Percentiles rank a stretch among this genome's conserved stretches.
These are phyloP conservation scores for Zosterops lateralis DNA, from an alignment of 2,113 vertebrate species.

Conservation along the genomic window DNA sequence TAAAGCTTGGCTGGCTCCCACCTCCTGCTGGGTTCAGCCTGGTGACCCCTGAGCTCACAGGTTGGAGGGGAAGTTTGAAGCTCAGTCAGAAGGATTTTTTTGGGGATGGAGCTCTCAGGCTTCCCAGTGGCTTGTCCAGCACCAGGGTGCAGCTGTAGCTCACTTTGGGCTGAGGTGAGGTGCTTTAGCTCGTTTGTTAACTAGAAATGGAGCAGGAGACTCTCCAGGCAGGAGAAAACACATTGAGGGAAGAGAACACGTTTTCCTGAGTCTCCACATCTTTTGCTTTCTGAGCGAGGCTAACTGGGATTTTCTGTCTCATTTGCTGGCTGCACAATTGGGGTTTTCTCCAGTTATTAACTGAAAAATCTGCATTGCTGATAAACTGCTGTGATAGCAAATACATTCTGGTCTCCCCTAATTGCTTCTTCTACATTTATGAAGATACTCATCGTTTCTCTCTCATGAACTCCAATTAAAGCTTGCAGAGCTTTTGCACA, in stretches of 20 bases:
- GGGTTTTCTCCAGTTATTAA: neutral
- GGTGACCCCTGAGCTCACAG: neutral
- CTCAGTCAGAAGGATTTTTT: neutral
- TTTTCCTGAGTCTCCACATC: neutral
- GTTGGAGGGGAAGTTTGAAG: neutral
- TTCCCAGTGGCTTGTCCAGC: neutral
- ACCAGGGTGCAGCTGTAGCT: neutral
- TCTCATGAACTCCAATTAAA: conserved; percentile 32
- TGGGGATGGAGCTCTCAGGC: rapidly evolving
- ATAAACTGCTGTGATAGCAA: neutral
- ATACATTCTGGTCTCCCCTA: neutral
- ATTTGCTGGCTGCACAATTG: neutral
- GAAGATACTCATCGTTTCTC: neutral
- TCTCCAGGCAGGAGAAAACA: neutral
- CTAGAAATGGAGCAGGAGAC: neutral
- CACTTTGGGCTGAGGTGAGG: neutral
- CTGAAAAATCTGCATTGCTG: conserved; percentile 1
- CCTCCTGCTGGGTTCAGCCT: neutral
- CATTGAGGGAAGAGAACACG: neutral
- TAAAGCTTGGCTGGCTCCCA: neutral
- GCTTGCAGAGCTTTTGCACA: neutral
- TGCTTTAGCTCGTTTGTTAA: neutral
- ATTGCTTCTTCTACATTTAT: conserved; percentile 6
- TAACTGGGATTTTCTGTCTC: neutral
- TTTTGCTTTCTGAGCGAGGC: neutral